These are phyloP conservation scores for Halictus ligatus DNA, from an alignment of 2,888 invertebrate genomes.

Conservation along the genomic window DNA sequence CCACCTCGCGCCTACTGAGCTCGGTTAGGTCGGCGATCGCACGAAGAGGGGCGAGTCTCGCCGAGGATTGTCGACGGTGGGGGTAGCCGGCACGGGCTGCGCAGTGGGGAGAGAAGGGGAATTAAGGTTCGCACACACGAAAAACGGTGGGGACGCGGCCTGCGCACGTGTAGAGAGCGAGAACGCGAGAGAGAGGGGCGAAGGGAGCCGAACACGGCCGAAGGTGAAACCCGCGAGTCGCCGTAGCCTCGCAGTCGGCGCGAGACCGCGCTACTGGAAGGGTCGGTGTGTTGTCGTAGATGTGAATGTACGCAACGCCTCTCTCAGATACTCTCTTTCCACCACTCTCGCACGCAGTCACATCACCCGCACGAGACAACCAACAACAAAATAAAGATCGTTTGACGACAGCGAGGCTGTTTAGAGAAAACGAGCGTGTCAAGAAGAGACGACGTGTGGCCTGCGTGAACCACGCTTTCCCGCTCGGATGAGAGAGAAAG, in stretches of 20 bases:
- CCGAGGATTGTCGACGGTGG: constrained; percentile 59
- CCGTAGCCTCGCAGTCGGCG: constrained; percentile 81
- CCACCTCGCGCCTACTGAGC: constrained; percentile 78
- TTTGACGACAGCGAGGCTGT: constrained; percentile 28
- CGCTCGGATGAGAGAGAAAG: constrained; percentile 27
- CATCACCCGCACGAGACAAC: constrained; percentile 38
- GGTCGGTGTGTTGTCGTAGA: constrained; percentile 69
- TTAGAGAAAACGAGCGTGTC: constrained; percentile 20
- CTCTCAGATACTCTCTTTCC: constrained; percentile 51
- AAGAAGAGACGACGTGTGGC: constrained; percentile 32
- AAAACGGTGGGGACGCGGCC: constrained; percentile 65
- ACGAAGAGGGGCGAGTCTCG: constrained; percentile 67
- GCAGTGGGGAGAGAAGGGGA: constrained; percentile 52
- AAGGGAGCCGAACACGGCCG: constrained; percentile 77
- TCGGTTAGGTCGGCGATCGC: constrained; percentile 63
- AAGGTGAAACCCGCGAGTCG: constrained; percentile 74
- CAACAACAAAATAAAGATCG: constrained; percentile 27
- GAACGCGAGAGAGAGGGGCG: constrained; percentile 63
- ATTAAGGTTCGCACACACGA: constrained; percentile 69
- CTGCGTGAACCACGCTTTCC: constrained; percentile 47
- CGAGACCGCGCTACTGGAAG: constrained; percentile 83
- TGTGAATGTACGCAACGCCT: constrained; percentile 63
- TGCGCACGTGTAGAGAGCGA: constrained; percentile 65
- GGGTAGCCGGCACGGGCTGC: constrained; percentile 65
- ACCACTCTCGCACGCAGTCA: constrained; percentile 36